Evolutionary conservation across 2,113 vertebrate species (phyloP).

Genomic region (Trematocara stigmaticum): DNA sequence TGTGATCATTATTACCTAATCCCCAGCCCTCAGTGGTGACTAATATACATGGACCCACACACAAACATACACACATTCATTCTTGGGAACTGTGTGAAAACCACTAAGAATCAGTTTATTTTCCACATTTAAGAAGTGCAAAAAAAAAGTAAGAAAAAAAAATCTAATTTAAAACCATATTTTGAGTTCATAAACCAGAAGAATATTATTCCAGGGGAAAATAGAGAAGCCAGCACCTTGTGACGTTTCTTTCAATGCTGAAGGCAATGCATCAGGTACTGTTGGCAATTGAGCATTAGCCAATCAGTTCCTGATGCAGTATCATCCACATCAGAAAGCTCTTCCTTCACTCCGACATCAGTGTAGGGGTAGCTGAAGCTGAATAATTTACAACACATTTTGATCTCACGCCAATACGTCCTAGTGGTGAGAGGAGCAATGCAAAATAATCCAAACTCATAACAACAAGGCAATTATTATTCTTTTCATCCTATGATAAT

Average conservation of each 20-base stretch:
- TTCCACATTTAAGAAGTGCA: background rate
- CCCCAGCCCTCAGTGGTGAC: background rate
- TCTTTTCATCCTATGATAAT: constrained; percentile 34
- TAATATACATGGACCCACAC: background rate
- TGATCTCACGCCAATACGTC: background rate
- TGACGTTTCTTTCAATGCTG: constrained; percentile 90
- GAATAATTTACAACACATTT: background rate
- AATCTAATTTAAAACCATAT: background rate
- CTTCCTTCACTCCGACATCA: constrained; percentile 28
- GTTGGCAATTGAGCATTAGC: constrained; percentile 83
- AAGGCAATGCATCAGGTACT: constrained; percentile 98
- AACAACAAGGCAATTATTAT: constrained; percentile 34
- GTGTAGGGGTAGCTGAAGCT: background rate
- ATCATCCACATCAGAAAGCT: constrained; percentile 92
- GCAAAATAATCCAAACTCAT: constrained; percentile 2
- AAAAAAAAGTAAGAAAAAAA: background rate
- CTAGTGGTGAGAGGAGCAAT: background rate
- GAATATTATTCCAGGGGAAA: background rate
- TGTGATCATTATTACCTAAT: constrained; percentile 23
- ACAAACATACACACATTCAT: background rate
- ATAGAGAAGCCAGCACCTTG: background rate
- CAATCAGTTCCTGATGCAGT: constrained; percentile 99
- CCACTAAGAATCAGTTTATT: background rate
- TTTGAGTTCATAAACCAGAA: background rate
- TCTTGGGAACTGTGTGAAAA: background rate